These are phyloP conservation scores for Macropus fuliginosus DNA, from an alignment of 2,797 vertebrate genomes.

Conservation along the genomic window DNA sequence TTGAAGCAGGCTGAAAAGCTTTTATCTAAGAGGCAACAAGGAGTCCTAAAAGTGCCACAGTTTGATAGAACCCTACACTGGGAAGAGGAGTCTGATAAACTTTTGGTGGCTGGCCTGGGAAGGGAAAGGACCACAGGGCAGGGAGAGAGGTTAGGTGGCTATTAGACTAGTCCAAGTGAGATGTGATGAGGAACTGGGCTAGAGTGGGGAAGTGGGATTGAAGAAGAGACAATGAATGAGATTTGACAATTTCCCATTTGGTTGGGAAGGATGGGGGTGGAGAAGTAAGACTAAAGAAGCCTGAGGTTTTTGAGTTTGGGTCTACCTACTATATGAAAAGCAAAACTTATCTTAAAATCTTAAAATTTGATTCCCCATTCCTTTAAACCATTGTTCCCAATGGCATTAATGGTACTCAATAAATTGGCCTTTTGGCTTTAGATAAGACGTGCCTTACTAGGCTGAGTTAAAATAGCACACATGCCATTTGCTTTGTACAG, in stretches of 20 bases:
- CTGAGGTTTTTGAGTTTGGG: not conserved
- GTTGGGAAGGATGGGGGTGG: not conserved
- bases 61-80: not conserved
- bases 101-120: not conserved
- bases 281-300: not conserved
- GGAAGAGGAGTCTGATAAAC: not conserved
- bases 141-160: not conserved
- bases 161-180: not conserved
- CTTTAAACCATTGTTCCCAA: not conserved
- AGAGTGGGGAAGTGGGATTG: not conserved
- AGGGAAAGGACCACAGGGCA: not conserved
- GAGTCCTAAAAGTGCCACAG: not conserved
- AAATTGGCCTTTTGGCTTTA: not conserved
- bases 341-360: not conserved
- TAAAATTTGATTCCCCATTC: not conserved
- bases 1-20: not conserved
- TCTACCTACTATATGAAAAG: not conserved
- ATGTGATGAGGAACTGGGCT: not conserved
- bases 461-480: not conserved
- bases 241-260: not conserved
- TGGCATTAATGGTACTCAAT: not conserved
- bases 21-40: not conserved
- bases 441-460: not conserved
- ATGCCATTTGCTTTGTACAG: not conserved
- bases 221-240: not conserved